Evolutionary conservation across 2,797 vertebrate species (phyloP).

Genomic region (Pyrocephalus nanus): DNA sequence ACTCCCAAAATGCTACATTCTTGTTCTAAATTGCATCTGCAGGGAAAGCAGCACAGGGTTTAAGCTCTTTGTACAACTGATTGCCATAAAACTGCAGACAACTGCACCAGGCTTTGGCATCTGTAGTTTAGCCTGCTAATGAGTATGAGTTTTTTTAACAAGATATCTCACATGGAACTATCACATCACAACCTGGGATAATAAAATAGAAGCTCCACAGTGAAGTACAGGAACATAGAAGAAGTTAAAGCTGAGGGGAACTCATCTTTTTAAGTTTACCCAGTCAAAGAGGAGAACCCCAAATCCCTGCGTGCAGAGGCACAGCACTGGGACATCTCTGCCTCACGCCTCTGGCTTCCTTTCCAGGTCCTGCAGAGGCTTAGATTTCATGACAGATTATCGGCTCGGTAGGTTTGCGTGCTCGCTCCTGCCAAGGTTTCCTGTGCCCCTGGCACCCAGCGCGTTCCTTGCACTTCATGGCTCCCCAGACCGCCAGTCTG

Average conservation of each 20-base stretch:
- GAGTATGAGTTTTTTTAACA: background rate
- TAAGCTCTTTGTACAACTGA: background rate
- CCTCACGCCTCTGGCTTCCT: background rate
- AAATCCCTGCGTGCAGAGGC: background rate
- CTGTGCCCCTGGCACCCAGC: background rate
- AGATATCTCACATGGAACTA: background rate
- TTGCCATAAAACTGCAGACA: background rate
- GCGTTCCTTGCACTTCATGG: rapidly evolving
- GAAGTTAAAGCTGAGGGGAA: background rate
- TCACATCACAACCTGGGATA: background rate
- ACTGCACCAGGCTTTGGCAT: background rate
- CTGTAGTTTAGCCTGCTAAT: background rate
- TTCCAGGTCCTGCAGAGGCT: background rate
- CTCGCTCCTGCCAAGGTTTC: background rate
- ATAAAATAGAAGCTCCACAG: background rate
- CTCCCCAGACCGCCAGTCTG: background rate
- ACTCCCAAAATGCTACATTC: background rate
- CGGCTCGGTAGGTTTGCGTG: background rate
- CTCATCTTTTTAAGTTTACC: background rate
- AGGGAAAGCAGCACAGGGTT: background rate
- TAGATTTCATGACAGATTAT: background rate
- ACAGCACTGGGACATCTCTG: background rate
- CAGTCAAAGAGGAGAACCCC: background rate
- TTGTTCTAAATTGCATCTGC: background rate
- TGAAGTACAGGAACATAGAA: background rate